Percentiles rank a stretch among this genome's conserved stretches.
These are phyloP conservation scores for Timandra comae DNA, from an alignment of 2,888 invertebrate species.

Conservation along the genomic window DNA sequence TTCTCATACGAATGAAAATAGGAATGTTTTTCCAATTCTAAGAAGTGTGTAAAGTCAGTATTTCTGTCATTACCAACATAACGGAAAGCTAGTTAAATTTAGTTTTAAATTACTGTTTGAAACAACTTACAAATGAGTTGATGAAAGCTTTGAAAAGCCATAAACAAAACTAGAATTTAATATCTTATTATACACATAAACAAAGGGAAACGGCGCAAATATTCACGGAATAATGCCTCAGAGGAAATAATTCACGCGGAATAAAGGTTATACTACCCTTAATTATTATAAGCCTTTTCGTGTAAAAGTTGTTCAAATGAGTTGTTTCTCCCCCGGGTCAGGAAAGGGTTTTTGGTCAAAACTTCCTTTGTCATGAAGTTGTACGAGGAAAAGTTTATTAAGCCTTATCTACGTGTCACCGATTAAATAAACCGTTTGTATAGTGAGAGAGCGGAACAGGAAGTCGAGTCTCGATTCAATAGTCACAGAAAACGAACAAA, in stretches of 20 bases:
- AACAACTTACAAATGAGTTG: too few relatives aligned
- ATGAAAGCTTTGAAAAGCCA: constrained; percentile 6
- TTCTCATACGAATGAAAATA: constrained; percentile 19
- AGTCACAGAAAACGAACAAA: constrained; percentile 46
- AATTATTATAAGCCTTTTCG: constrained; percentile 15
- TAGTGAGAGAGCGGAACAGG: constrained; percentile 50
- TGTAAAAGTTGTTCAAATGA: constrained; percentile 17
- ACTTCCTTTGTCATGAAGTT: constrained; percentile 18
- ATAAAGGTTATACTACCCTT: constrained; percentile 5
- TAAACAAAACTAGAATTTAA: constrained; percentile 3
- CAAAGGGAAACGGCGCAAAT: constrained; percentile 17
- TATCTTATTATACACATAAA: constrained; percentile 7
- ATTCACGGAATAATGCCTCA: constrained; percentile 17
- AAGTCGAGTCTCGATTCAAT: constrained; percentile 48
- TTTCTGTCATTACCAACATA: constrained; percentile 2
- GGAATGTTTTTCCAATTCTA: constrained; percentile 14
- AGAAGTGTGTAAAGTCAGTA: constrained; percentile 6
- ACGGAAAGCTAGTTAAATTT: too few relatives aligned
- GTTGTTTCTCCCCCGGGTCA: constrained; percentile 12
- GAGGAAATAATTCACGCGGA: constrained; percentile 14
- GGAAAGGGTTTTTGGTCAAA: constrained; percentile 3
- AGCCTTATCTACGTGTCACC: constrained; percentile 29
- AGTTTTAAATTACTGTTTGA: too few relatives aligned
- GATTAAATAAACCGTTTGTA: constrained; percentile 27
- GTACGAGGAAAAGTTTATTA: constrained; percentile 35